Evolutionary conservation across 2,797 vertebrate species (phyloP).

Genomic region (Eurystomus glaucurus): DNA sequence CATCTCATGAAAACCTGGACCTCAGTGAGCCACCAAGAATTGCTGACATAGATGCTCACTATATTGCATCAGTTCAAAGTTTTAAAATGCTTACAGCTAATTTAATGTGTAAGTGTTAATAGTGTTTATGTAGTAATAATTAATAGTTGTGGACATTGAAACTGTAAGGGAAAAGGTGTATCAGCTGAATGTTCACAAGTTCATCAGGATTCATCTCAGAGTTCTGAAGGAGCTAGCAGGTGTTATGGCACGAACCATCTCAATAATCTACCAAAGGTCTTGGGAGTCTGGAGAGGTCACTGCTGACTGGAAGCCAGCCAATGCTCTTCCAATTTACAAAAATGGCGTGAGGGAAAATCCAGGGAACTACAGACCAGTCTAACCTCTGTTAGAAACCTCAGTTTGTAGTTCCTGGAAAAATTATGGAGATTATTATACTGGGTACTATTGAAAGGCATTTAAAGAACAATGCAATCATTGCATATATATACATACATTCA

Average conservation of each 20-base stretch:
- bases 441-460: background rate
- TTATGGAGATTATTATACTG: background rate
- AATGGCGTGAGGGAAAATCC: rapidly evolving
- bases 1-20: background rate
- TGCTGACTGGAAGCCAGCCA: background rate
- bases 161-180: background rate
- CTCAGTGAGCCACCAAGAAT: background rate
- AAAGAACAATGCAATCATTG: background rate
- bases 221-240: background rate
- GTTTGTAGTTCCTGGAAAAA: background rate
- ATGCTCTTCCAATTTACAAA: background rate
- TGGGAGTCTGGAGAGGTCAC: background rate
- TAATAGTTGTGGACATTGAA: background rate
- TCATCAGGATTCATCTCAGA: background rate
- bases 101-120: background rate
- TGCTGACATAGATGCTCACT: background rate
- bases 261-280: background rate
- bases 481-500: background rate
- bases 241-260: background rate
- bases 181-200: background rate
- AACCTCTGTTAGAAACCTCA: background rate
- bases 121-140: background rate
- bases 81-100: background rate
- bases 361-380: background rate
- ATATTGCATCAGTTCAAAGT: background rate